Conservation (phyloP, 2,888 invertebrate genomes). For the Caenorhabditis sinica region DNA sequence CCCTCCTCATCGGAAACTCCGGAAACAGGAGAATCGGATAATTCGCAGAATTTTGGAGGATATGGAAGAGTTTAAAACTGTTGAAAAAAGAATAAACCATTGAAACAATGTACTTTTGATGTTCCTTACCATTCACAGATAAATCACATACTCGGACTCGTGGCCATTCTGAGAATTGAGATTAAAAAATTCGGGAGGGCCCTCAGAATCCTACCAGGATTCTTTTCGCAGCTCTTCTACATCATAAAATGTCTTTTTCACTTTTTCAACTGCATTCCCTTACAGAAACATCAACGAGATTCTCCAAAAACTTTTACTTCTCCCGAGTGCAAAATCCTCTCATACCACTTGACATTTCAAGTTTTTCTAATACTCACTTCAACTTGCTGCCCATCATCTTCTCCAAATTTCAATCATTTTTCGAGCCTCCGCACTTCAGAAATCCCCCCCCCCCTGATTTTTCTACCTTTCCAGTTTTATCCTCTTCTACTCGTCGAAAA, state of each 20-base stretch:
- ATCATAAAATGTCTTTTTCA: not conserved
- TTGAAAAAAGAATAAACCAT: not conserved
- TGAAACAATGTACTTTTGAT: not conserved
- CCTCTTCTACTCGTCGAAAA: constrained; percentile 9
- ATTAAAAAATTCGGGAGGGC: no score
- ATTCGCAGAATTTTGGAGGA: constrained; percentile 37
- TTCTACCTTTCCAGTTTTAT: not conserved
- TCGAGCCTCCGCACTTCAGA: not conserved
- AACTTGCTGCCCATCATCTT: constrained; percentile 1
- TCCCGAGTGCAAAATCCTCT: not conserved
- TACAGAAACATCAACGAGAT: not conserved
- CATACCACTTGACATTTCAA: constrained; percentile 47
- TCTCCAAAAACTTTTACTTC: not conserved
- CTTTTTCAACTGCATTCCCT: not conserved
- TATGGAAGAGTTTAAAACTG: constrained; percentile 20
- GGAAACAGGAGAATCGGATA: constrained; percentile 21
- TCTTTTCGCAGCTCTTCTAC: no score
- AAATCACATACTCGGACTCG: no score
- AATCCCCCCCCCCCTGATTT: not conserved
- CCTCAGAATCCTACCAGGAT: no score
- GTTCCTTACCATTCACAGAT: no score
- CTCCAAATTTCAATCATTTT: constrained; percentile 19
- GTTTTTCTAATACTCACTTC: constrained; percentile 25
- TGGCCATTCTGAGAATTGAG: no score
- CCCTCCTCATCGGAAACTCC: constrained; percentile 21